Base-by-base conservation (phyloP, 2,797 vertebrate genomes). In the Propithecus deckenii region DNA sequence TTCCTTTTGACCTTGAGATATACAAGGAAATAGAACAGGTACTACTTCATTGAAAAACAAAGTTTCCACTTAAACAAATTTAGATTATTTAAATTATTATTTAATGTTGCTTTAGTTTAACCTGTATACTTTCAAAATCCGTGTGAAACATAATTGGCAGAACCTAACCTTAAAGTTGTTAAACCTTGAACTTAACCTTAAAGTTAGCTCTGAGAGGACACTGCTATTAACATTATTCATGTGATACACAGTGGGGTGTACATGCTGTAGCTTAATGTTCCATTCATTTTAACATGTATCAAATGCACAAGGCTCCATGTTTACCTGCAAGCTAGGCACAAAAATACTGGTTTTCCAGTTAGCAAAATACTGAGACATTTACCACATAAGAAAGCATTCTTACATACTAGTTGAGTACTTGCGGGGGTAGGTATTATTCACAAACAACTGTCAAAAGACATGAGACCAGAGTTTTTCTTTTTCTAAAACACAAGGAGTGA, bases 391-490 rank as follows among this genome's bases (percentile, higher is more conserved):
- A 72, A 89, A 87, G 32, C 59, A 85, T 69, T 69, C 38, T 25
- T 48, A 76, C 41, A 81, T 0, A 57, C 63, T 57, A 72, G 28
- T 20, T 38, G 43, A 61, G 48, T 75, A 84, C 14, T 63, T 69
- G 8, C 0, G 1, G 22, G 43, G 35, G 63, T 46, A 30, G 50
- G 12, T 96, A n/a, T 55, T 48, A 52, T 7, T 94, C 46, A 89
- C 57, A 85, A 93, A 81, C 67, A 63, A 92, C 28, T 74, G 52
- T 76, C 89, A 87, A 78, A 80, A 92, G 63, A 86, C 22, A 83
- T 4, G 28, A 61, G 23, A 94, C 32, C 50, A 84, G 30, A 89
- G 25, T 74, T 74, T 43, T 55, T 65, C 52, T 91, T 72, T 86
- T 83, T 28, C 94, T 80, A 83, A 91, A 94, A 84, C n/a, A 74